These are phyloP conservation scores for Drosophila multiciliata DNA, from an alignment of 2,888 invertebrate species.

Conservation along the genomic window DNA sequence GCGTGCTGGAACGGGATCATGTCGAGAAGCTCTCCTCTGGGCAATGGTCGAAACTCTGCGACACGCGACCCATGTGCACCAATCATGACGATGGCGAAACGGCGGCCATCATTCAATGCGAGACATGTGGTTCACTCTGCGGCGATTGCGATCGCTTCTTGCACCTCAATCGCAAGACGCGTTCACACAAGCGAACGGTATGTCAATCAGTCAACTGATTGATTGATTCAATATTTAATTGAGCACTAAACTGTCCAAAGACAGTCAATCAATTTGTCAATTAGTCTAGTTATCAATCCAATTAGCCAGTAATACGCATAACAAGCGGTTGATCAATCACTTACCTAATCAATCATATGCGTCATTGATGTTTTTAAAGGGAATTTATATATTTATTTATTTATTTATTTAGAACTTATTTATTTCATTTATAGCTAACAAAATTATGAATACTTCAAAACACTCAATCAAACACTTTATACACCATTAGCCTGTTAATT, in stretches of 20 bases:
- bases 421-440: too few species aligned
- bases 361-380: too few species aligned
- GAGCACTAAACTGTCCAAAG: background rate
- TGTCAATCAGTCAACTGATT: constrained; percentile 15
- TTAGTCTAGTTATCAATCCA: background rate
- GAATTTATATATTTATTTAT: too few species aligned
- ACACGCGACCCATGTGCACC: constrained; percentile 92
- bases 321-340: background rate
- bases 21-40: constrained; percentile 92
- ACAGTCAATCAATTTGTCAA: background rate
- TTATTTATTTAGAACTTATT: too few species aligned
- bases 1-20: constrained; percentile 96
- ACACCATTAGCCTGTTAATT: background rate
- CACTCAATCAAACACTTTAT: background rate
- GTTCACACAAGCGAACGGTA: constrained; percentile 90
- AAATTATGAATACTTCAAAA: too few species aligned
- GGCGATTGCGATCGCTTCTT: constrained; percentile 98
- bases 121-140: constrained; percentile 95
- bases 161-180: constrained; percentile 94
- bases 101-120: constrained; percentile 96
- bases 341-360: too few species aligned
- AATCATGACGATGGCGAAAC: constrained; percentile 99
- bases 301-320: background rate
- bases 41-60: constrained; percentile 89
- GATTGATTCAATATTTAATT: background rate